These are phyloP conservation scores for Melieria picta DNA, from an alignment of 2,888 invertebrate genomes.

Conservation along the genomic window DNA sequence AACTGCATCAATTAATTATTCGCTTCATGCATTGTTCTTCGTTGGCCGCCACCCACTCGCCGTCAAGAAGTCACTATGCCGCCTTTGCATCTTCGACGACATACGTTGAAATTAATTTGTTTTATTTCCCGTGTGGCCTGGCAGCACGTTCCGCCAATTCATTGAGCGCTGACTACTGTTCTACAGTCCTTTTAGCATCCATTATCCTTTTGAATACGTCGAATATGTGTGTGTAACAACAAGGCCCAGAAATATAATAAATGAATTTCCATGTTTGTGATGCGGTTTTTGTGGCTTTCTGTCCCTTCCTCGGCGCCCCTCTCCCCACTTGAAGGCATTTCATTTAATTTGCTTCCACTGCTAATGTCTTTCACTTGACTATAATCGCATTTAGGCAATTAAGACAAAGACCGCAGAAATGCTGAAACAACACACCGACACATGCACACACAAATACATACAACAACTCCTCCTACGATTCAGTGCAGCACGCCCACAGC, in stretches of 20 bases:
- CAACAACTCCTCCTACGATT: neutral
- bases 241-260: neutral
- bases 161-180: neutral
- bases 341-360: constrained; percentile 32
- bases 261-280: constrained; percentile 1
- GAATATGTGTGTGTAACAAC: neutral
- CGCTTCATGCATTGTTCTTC: no score
- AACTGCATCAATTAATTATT: no score
- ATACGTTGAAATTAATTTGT: constrained; percentile 47
- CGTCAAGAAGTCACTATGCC: no score
- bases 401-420: constrained; percentile 41
- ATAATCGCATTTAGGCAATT: constrained; percentile 65
- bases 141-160: neutral
- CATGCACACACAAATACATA: constrained; percentile 1
- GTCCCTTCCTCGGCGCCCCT: neutral
- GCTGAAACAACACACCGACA: constrained; percentile 5
- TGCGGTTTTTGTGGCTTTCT: constrained; percentile 17
- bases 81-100: constrained; percentile 37
- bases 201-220: constrained; percentile 22
- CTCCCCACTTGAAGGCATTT: no score
- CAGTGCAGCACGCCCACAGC: neutral
- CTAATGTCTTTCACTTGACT: constrained; percentile 61
- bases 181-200: constrained; percentile 13
- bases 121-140: constrained; percentile 48
- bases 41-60: no score